Conservation (phyloP, 2,888 invertebrate species). For the Saturnia japonica region DNA sequence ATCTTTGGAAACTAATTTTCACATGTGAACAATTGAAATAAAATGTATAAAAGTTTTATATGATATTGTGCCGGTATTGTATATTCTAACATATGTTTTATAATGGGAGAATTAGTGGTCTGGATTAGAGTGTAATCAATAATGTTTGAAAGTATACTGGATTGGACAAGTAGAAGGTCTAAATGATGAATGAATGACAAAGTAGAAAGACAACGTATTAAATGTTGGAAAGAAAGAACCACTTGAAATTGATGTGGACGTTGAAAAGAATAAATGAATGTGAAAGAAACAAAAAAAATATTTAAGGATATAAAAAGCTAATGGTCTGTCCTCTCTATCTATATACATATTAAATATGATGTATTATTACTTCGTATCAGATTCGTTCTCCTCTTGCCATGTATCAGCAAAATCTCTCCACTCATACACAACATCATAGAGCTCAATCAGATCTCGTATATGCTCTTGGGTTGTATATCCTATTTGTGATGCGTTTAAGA, state of each 20-base stretch:
- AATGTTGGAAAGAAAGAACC: neutral
- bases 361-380: conserved; percentile 60
- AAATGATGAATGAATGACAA: too few species aligned
- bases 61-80: too few species aligned
- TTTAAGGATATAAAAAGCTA: neutral
- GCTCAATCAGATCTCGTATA: conserved; percentile 81
- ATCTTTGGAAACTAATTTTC: neutral
- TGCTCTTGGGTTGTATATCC: conserved; percentile 82
- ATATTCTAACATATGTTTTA: too few species aligned
- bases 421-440: conserved; percentile 77
- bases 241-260: neutral
- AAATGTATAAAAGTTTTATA: too few species aligned
- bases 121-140: too few species aligned
- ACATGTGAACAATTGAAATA: too few species aligned
- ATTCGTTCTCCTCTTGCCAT: conserved; percentile 55
- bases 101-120: too few species aligned
- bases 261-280: neutral
- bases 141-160: too few species aligned
- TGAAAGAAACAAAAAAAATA: neutral
- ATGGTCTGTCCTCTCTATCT: neutral
- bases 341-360: neutral
- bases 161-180: too few species aligned
- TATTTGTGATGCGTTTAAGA: conserved; percentile 70
- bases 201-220: neutral
- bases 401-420: conserved; percentile 81